Base-by-base conservation (phyloP, 2,113 vertebrate genomes). In the Nibea coibor region DNA sequence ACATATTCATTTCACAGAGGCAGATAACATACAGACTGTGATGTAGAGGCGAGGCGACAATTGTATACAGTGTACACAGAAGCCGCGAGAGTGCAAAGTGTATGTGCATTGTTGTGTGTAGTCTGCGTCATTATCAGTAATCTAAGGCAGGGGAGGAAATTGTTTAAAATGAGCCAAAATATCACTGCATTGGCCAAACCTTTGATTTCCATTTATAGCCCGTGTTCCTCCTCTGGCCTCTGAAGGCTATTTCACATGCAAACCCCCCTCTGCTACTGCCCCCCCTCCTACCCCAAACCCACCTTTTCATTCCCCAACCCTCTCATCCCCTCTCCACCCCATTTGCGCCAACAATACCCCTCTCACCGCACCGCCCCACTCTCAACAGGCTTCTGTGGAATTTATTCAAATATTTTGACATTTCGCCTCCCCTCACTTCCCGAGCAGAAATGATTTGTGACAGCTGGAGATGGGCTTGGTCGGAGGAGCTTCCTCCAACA, bases 361-460 rank as follows among this genome's bases (percentile, higher is more conserved):
- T 81, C 86, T 80, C 86, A 26, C 88, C 42, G 48, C 87, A 78
- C 84, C 81, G n/a, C 83, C 87, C 80, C 76, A 43, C 88, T 92
- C 86, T 91, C 87, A 90, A 91, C 91, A 97, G 96, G 96, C 96
- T 96, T 96, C 96, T 95, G 96, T 96, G 95, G 96, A 98, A 97
- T 97, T 96, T 97, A 98, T 98, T 98, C 97, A 97, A 98, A 98
- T 98, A 98, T 98, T 99, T 98, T 98, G 97, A 98, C 97, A 98
- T 97, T 97, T 97, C 95, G 95, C 96, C 97, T 97, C 96, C 96
- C 96, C 97, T 98, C 97, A 97, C 97, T 97, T 98, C 96, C 96
- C 95, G 96, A 97, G 97, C 96, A 97, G 97, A 98, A 97, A 98
- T 98, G 97, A 97, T 98, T 97, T 97, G 96, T 98, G 97, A 98